Evolutionary conservation across 2,888 invertebrate genomes (phyloP).

Genomic region (Omphaloscelis lunosa): DNA sequence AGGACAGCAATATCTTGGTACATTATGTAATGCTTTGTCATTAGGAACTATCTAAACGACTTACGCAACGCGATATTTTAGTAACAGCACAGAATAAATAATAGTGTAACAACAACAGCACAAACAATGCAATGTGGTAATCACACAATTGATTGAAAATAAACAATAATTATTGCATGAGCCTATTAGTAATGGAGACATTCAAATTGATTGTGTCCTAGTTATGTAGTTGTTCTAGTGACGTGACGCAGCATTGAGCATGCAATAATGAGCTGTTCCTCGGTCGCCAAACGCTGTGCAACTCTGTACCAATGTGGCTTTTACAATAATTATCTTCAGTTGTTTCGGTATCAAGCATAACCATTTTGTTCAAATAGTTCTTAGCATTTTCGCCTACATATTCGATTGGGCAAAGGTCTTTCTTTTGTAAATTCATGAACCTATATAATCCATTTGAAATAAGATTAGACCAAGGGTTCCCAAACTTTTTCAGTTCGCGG

Average conservation of each 20-base stretch:
- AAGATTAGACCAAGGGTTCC: no score
- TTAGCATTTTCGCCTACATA: no score
- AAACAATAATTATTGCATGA: slow-evolving; percentile 39
- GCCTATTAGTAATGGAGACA: slow-evolving; percentile 25
- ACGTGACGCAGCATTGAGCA: background rate
- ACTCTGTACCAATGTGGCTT: background rate
- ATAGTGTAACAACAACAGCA: background rate
- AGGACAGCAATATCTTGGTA: background rate
- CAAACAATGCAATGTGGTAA: slow-evolving; percentile 41
- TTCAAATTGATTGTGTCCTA: slow-evolving; percentile 27
- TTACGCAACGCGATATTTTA: slow-evolving; percentile 23
- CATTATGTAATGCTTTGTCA: background rate
- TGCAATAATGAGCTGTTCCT: slow-evolving; percentile 21
- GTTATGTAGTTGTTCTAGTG: slow-evolving; percentile 14
- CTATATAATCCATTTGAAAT: no score
- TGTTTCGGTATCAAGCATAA: background rate
- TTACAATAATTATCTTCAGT: background rate
- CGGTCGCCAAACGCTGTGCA: background rate
- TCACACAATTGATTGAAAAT: slow-evolving; percentile 23
- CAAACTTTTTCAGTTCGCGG: no score
- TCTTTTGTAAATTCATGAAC: background rate
- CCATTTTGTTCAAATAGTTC: background rate
- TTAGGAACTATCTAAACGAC: background rate
- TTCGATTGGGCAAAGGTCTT: background rate
- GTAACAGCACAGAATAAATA: background rate